Base-by-base conservation (phyloP, 2,888 invertebrate genomes). In the Scaptomyza tumidula region DNA sequence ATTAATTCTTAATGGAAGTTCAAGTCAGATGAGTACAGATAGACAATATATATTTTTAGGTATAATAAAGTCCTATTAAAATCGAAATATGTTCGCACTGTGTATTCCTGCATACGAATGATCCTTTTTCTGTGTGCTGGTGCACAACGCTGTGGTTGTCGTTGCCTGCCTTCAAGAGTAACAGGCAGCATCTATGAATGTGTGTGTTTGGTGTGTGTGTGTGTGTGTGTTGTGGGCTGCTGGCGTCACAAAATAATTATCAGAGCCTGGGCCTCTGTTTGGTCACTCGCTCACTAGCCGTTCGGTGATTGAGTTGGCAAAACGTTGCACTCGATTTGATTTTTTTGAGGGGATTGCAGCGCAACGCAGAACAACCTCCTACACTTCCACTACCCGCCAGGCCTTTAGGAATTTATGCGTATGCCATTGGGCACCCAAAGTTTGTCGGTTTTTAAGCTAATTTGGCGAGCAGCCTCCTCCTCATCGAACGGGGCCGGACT, bases 291-390 rank as follows among this genome's bases (percentile, higher is more conserved):
- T 53, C 46, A 39, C 37, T 7, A 14, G 57, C 60, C 19, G 19
- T 1, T 78, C 75, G 84, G 88, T 90, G 90, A 90, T 90, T 90
- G 90, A 90, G 90, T 90, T 90, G 90, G 83, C 83, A 86, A 85
- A 88, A 80, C 89, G 86, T 80, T 84, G 87, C 88, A 78, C 81
- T 75, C 83, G 88, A 88, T 88, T 83, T 84, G 86, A 78, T 84
- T 89, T 85, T 89, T 88, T 80, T 24, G 24, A 24, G 24, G 24
- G 24, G 24, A 24, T 2, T 24, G 24, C 24, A 24, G 24, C 3
- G 3, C 24, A 24, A 24, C 5, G 2, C 24, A 24, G 1, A 3
- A 3, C 3, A 24, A 3, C 24, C 24, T 24, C 24, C 24, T 5
- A 2, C 4, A 3, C 24, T 1, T 3, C 24, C 24, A 1, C 24